These are phyloP conservation scores for Anoplopoma fimbria DNA, from an alignment of 2,113 vertebrate species.

Conservation along the genomic window DNA sequence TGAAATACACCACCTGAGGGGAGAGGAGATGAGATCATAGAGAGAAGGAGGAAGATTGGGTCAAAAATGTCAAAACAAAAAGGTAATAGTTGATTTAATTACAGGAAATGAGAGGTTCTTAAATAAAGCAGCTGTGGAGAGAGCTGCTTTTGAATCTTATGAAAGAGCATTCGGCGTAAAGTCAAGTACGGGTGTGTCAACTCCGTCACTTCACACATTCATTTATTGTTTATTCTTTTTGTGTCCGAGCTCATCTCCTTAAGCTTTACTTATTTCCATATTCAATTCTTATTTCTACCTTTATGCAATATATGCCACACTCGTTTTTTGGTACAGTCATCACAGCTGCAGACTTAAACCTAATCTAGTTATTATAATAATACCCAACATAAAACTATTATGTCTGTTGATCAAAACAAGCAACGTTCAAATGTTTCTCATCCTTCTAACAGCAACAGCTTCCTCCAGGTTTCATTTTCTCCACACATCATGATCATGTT, in stretches of 20 bases:
- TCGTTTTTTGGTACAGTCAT: background rate
- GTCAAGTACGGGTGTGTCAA: too few species aligned
- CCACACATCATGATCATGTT: too few species aligned
- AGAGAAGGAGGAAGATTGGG: background rate
- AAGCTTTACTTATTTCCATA: too few species aligned
- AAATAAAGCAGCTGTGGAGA: background rate
- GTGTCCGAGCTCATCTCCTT: background rate
- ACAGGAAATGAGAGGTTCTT: background rate
- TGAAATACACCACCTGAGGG: conserved; percentile 96
- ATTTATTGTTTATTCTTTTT: too few species aligned
- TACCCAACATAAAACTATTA: background rate
- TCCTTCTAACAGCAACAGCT: background rate
- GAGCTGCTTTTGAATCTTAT: too few species aligned
- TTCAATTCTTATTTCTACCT: background rate
- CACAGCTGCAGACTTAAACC: background rate
- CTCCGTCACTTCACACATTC: too few species aligned
- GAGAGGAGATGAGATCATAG: background rate
- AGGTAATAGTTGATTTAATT: too few species aligned
- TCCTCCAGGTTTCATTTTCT: background rate
- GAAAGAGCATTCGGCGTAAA: too few species aligned
- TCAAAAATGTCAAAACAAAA: background rate
- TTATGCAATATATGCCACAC: background rate
- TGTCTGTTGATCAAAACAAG: background rate
- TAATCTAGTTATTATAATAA: background rate
- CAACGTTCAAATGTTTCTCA: background rate